Evolutionary conservation across 2,797 vertebrate genomes (phyloP).

Genomic region (Aplochiton taeniatus): DNA sequence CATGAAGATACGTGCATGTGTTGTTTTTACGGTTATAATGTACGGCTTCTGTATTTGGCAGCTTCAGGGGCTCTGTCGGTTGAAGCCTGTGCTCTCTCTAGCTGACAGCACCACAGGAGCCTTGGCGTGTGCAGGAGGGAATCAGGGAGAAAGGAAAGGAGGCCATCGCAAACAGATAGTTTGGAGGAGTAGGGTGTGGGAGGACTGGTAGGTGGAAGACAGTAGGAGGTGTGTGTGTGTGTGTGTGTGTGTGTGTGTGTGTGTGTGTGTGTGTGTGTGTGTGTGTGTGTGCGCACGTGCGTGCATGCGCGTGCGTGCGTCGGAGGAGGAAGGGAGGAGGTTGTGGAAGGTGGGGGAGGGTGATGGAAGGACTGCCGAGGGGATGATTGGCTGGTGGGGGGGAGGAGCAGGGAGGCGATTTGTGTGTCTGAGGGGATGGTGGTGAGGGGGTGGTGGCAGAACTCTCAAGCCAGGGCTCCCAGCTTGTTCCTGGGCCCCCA

Average conservation of each 20-base stretch:
- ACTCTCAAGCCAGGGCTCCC: slow-evolving; percentile 66
- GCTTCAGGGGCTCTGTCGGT: slow-evolving; percentile 45
- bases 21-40: no score
- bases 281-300: neutral
- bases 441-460: slow-evolving; percentile 10
- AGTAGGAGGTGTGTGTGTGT: no score
- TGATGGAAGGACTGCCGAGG: slow-evolving; percentile 9
- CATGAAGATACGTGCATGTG: no score
- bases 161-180: slow-evolving; percentile 35
- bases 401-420: neutral
- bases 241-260: slow-evolving; percentile 4
- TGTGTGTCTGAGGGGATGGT: slow-evolving; percentile 27
- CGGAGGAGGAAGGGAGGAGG: slow-evolving; percentile 17
- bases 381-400: slow-evolving; percentile 32
- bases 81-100: slow-evolving; percentile 51
- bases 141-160: slow-evolving; percentile 28
- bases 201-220: slow-evolving; percentile 1
- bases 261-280: slow-evolving; percentile 6
- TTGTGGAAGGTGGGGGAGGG: neutral
- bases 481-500: slow-evolving; percentile 66
- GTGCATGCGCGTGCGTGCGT: slow-evolving; percentile 16
- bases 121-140: slow-evolving; percentile 66
- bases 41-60: no score
- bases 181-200: slow-evolving; percentile 28
- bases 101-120: slow-evolving; percentile 58